Base-by-base conservation (phyloP, 1,140 invertebrate species). In the Drosophila kohkoa region DNA sequence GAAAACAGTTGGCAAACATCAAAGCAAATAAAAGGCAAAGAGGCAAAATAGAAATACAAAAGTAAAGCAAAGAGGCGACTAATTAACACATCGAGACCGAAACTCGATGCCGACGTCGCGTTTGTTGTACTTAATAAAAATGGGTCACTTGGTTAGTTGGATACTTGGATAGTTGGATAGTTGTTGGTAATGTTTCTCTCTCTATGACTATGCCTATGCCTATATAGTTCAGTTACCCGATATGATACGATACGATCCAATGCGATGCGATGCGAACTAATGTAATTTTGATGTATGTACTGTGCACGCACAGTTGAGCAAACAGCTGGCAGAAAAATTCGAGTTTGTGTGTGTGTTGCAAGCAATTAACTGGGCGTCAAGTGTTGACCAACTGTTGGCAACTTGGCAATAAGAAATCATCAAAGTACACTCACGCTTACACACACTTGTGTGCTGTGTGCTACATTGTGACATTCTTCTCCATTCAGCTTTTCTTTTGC, bases 251-350 rank as follows among this genome's bases (percentile, higher is more conserved):
- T 38, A 11, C 35, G 35, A 7, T 32, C 5, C 30, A 7, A 32
- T 32, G 7, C 35, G 51, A 25, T 10, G 59, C 55, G 16, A 67
- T n/a, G n/a, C n/a, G n/a, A n/a, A 45, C 79, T 87, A 87, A 87
- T 87, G 83, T 71, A 65, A 52, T 88, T 87, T 87, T 87, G 79
- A 87, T 87, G 82, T 74, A 87, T 87, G 82, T 74, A 87, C 78
- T 69, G 20, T 16, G 35, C 13, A 64, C 45, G 51, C 66, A 69
- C 38, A 71, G 68, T 72, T 71, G 48, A 60, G 41, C 60, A 62
- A 69, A 64, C 7, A 78, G 30, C 16, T 41, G 20, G 20, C 20
- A 48, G 32, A 64, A 62, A 77, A 51, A 46, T 63, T 16, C 45
- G 20, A 15, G 13, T 25, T 4, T 25, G 20, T 43, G 43, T 28